Base-by-base conservation (phyloP, 2,113 vertebrate species). In the Cacatua alba region DNA sequence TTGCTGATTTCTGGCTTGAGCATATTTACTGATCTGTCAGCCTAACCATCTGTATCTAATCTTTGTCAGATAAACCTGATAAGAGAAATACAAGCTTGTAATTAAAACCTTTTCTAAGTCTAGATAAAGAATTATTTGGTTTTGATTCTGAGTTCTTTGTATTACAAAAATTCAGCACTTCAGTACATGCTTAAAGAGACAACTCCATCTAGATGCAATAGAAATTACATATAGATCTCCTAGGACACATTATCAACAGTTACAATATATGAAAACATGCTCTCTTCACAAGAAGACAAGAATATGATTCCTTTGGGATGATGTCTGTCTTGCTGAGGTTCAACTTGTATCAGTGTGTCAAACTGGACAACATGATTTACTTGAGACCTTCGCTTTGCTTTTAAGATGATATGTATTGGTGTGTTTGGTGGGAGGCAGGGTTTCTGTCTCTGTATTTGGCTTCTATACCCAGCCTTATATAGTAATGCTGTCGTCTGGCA, bases 401-500 rank as follows among this genome's bases (percentile, higher is more conserved):
- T 90, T 81, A 35, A 77, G 55, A 48, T 28, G 11, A 46, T 80
- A 53, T 81, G 31, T 74, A 19, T 80, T 93, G 19, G 55, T 88
- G 33, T 31, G 67, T 92, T 33, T 80, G 82, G 25, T 59, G 87
- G 79, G 29, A 94, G 37, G 33, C 37, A 71, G 68, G 33, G 68
- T 83, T 94, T 91, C 64, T 92, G 77, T 92, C 78, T 85, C 67
- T 77, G 59, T 39, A n/a, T 88, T 86, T 90, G 71, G 65, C 53
- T 87, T 91, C 71, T 80, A 43, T 65, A 90, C 29, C n/a, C 53
- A 80, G 51, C 92, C 82, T 88, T 88, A 86, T 87, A 95, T 80
- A 90, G 87, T 53, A 92, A 75, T 81, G 18, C 41, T 82, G 76
- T 95, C 70, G 83, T 90, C 94, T 96, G 92, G 85, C 46, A 67